A percentile compares a stretch with the other conserved stretches of the same genome.
Evolutionary conservation across 2,113 vertebrate species (phyloP).

Genomic region (Aspidoscelis tigris): DNA sequence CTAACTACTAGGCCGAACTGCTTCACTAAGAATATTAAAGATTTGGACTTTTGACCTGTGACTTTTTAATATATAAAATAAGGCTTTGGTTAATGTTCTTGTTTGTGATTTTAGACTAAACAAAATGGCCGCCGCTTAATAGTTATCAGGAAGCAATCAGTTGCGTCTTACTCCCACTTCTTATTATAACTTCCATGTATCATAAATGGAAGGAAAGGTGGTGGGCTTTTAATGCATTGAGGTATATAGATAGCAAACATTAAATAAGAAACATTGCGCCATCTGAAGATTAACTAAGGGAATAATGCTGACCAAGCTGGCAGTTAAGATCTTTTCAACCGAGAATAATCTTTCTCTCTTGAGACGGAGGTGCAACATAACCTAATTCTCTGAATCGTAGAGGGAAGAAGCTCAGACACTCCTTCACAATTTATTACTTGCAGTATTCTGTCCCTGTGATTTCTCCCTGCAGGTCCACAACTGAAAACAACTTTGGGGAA

Average conservation of each 20-base stretch:
- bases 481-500: background rate
- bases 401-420: slow-evolving; percentile 52
- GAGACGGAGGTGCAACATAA: slow-evolving; percentile 52
- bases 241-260: slow-evolving; percentile 69
- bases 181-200: slow-evolving; percentile 54
- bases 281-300: slow-evolving; percentile 67
- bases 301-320: slow-evolving; percentile 71
- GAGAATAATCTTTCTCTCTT: slow-evolving; percentile 64
- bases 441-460: background rate
- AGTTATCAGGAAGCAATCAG: slow-evolving; percentile 61
- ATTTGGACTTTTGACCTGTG: background rate
- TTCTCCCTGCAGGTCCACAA: background rate
- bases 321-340: slow-evolving; percentile 66
- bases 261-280: slow-evolving; percentile 69
- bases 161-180: slow-evolving; percentile 60
- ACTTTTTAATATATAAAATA: background rate
- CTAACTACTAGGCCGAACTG: too few species aligned
- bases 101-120: slow-evolving; percentile 62
- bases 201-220: slow-evolving; percentile 49
- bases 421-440: slow-evolving; percentile 63
- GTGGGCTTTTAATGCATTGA: slow-evolving; percentile 45
- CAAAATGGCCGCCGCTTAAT: slow-evolving; percentile 57
- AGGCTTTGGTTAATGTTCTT: background rate
- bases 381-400: slow-evolving; percentile 61
- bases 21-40: background rate